Base-by-base conservation (phyloP, 2,797 vertebrate genomes). In the Pseudotriccus pelzelni region DNA sequence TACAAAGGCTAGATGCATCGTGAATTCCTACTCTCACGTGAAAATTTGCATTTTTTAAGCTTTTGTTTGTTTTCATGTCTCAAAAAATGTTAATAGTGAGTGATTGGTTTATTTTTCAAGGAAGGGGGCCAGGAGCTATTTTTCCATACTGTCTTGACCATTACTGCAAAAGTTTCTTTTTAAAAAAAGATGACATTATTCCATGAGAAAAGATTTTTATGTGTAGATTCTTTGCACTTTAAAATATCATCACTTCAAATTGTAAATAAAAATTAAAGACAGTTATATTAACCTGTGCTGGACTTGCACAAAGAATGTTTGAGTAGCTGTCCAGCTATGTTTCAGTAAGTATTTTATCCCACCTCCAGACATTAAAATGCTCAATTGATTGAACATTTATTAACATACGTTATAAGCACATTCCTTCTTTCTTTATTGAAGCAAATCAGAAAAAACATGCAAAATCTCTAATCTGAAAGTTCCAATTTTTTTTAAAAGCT, bases 1-100 rank as follows among this genome's bases (percentile, higher is more conserved):
- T 85, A 58, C 8, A 21, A 84, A 39, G 6, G 14, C 30, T 37
- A 67, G 4, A 46, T 17, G 12, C 1, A 3, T 39, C 3, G 10
- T 1, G 2, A 36, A 52, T 13, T 23, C 46, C 46, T 34, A 70
- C 9, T 47, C 64, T 23, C 24, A 77, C 2, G 0, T 0, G 4
- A 76, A 41, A 4, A 30, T 69, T 13, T 50, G 41, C n/a, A 41
- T 37, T 41, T 55, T 64, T 85, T 41, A 80, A 60, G 32, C 32
- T 63, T 77, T 30, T 76, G 12, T 17, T 60, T 82, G 8, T 20
- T 64, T 88, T 56, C 27, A 18, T 10, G n/a, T 72, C 50, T 30
- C 2, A 32, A 59, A 59, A 91, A 43, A 53, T 8, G 5, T 2
- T 39, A 72, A 66, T 53, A 43, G 1, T 5, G 12, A 44, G 14